Percentiles rank a stretch among this genome's conserved stretches.
These are phyloP conservation scores for Steromphala cineraria DNA, from an alignment of 2,888 invertebrate genomes.

Conservation along the genomic window DNA sequence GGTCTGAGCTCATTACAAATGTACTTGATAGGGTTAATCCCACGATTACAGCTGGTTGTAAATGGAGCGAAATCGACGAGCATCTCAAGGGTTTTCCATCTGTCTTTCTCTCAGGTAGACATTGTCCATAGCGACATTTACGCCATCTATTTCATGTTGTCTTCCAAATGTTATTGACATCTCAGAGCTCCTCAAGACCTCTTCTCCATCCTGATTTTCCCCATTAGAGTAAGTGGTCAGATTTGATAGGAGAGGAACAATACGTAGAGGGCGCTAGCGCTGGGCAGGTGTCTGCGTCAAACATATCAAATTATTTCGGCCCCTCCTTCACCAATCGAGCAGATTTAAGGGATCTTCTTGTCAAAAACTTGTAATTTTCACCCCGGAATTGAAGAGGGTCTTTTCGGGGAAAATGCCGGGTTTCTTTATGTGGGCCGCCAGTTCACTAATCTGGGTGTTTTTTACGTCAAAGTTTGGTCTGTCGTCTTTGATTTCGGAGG, in stretches of 20 bases:
- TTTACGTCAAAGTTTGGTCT: neutral
- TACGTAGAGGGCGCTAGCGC: neutral
- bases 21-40: neutral
- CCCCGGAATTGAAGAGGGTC: neutral
- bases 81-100: slow-evolving; percentile 5
- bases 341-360: slow-evolving; percentile 6
- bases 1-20: too few species aligned
- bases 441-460: neutral
- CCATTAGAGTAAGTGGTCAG: slow-evolving; percentile 15
- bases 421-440: neutral
- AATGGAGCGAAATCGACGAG: neutral
- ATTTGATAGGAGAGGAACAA: neutral
- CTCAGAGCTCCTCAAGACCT: neutral
- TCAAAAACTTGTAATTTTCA: slow-evolving; percentile 11
- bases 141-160: neutral
- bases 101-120: slow-evolving; percentile 6
- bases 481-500: neutral
- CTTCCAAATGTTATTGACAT: slow-evolving; percentile 7
- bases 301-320: neutral
- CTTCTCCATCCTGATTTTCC: neutral
- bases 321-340: neutral
- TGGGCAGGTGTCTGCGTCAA: neutral
- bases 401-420: neutral
- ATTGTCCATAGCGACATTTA: neutral
- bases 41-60: neutral